Conservation (phyloP, 1,140 invertebrate species). For the Matsumurasca onukii region DNA sequence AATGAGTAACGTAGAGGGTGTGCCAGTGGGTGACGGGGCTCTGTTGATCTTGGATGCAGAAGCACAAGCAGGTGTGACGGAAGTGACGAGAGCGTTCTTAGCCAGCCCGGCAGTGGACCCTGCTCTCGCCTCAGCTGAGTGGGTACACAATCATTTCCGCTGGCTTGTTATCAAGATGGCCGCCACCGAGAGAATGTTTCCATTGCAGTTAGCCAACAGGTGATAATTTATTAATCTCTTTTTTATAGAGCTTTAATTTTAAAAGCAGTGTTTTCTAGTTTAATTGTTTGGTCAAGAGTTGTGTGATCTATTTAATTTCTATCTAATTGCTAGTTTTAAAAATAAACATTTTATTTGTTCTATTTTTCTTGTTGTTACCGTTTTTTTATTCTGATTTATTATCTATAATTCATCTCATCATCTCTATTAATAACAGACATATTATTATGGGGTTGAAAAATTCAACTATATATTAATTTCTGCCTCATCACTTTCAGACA, state of each 20-base stretch:
- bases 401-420: too few relatives aligned
- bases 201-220: conserved; percentile 48
- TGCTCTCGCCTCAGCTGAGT: conserved; percentile 62
- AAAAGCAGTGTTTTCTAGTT: too few relatives aligned
- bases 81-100: conserved; percentile 63
- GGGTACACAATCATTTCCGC: conserved; percentile 78
- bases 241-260: too few relatives aligned
- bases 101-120: conserved; percentile 66
- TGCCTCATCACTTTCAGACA: conserved; percentile 43
- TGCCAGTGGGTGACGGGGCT: conserved; percentile 54
- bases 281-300: too few relatives aligned
- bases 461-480: too few relatives aligned
- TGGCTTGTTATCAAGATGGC: conserved; percentile 85
- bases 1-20: conserved; percentile 44
- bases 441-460: too few relatives aligned
- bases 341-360: too few relatives aligned
- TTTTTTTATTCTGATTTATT: too few relatives aligned
- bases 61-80: conserved; percentile 52
- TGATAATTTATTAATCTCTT: conserved; percentile 37
- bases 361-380: too few relatives aligned
- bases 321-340: too few relatives aligned
- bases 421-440: too few relatives aligned
- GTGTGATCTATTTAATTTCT: too few relatives aligned
- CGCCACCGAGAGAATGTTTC: conserved; percentile 64
- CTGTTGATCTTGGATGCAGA: conserved; percentile 51